Conservation (phyloP, 2,113 vertebrate genomes). For the Lepus americanus region DNA sequence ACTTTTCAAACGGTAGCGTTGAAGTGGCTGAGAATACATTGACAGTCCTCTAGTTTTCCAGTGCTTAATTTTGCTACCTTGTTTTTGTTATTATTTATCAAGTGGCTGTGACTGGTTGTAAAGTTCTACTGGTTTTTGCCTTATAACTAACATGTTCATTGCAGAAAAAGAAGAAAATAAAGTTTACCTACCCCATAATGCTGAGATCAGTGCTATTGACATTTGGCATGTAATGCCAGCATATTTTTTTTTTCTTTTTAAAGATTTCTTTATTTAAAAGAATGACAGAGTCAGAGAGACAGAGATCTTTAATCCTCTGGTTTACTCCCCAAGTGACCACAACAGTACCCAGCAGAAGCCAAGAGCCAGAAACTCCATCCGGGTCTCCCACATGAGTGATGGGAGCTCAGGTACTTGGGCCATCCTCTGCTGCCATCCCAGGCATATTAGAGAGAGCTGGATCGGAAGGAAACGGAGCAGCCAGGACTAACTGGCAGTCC, state of each 20-base stretch:
- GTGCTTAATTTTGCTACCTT: background rate
- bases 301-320: too few species aligned
- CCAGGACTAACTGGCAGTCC: too few species aligned
- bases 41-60: background rate
- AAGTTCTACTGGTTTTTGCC: background rate
- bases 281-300: too few species aligned
- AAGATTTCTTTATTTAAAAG: too few species aligned
- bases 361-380: too few species aligned
- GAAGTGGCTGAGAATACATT: background rate
- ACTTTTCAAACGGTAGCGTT: background rate
- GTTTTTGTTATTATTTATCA: slow-evolving; percentile 42
- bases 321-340: too few species aligned
- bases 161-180: background rate
- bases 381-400: too few species aligned
- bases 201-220: background rate
- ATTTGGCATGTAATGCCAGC: background rate
- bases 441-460: too few species aligned
- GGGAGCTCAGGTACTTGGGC: too few species aligned
- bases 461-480: too few species aligned
- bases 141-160: background rate
- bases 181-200: background rate
- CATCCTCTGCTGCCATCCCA: too few species aligned
- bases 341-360: too few species aligned
- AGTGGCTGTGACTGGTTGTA: background rate
- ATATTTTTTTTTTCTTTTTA: background rate